Evolutionary conservation across 2,113 vertebrate genomes (phyloP), one percentile per base, ranked within the genome.

Genomic region (Hiodon tergisus): DNA sequence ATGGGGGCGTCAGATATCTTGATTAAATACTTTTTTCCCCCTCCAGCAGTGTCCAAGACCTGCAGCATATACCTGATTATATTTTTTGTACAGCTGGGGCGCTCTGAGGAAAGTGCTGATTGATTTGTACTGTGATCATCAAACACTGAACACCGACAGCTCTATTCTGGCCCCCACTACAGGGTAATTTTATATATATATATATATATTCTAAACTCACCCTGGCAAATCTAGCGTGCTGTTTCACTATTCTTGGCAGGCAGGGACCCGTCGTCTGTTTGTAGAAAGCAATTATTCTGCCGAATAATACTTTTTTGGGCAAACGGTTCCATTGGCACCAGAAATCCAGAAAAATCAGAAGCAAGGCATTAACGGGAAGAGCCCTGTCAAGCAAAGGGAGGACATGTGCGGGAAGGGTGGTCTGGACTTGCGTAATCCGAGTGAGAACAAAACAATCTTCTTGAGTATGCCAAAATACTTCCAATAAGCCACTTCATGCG

Each of bases 231-330:
- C 6, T 51, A 65, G 6, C 54, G 6, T 52, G 9, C 14, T 53
- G 48, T 10, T 60, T 76, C 50, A 65, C 55, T 57, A 55, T 14
- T 16, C 13, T 16, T 71, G 17, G 51, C 68, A 57, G 75, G 14
- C 52, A 57, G 51, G 6, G 54, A 69, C 17, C 52, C 51, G 57
- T 66, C 11, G 55, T 58, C 51, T 71, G 50, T 50, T 54, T 31
- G 74, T 53, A 59, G 16, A 66, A 58, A 66, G 51, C 13, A 62
- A 71, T 76, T 71, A 71, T 71, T 71, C 52, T 63, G 7, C 55
- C 60, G 65, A 68, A 58, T 60, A 75, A 58, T 52, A 68, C 14
- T 59, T 60, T 48, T 17, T 67, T 17, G 5, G n/a, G 31, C 47
- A 5, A 46, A 46, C 61, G 8, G 6, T 59, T 9, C 7, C 5